Base-by-base conservation (phyloP, 2,797 vertebrate genomes). In the Anniella stebbinsi region DNA sequence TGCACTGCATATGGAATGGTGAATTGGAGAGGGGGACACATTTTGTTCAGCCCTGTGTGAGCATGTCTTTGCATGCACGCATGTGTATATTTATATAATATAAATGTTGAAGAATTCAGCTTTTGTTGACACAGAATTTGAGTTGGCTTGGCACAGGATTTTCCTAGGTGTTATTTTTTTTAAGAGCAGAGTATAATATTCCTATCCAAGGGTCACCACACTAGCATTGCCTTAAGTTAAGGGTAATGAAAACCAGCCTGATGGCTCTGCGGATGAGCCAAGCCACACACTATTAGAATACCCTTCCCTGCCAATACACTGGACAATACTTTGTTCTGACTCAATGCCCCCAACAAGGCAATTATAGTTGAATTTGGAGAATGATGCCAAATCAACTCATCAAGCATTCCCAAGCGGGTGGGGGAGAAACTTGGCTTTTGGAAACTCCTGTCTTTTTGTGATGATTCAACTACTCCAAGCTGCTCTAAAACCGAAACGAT, bases 281-380 rank as follows among this genome's bases (percentile, higher is more conserved):
- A 81, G 33, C 67, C 77, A 5, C 17, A 75, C 9, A 13, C 48
- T 72, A 7, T 57, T 80, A 69, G 15, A 57, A 0, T 0, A 86
- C 15, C 33, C 77, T 75, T 73, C 57, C 13, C 54, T 87, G 77
- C 54, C 45, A 73, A 36, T 48, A 25, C 33, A 33, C 77, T 51
- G 57, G 78, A n/a, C 85, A 75, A 76, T 57, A 51, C 57, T 54
- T 67, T 54, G 36, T 72, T 86, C 84, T 38, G 66, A 63, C 57
- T 30, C 57, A 87, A 15, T 6, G n/a, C 78, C 54, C 54, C 45
- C 80, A 76, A 38, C 69, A 87, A 82, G n/a, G n/a, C 60, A 90
- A 63, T 90, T 90, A 83, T 54, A 80, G 38, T 45, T 86, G 45
- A 80, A 83, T 76, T 54, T 76, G 60, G 60, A 48, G 28, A 23